A percentile compares a stretch with the other conserved stretches of the same genome.
Evolutionary conservation across 2,113 vertebrate genomes (phyloP).

Genomic region (Boleophthalmus pectinirostris): DNA sequence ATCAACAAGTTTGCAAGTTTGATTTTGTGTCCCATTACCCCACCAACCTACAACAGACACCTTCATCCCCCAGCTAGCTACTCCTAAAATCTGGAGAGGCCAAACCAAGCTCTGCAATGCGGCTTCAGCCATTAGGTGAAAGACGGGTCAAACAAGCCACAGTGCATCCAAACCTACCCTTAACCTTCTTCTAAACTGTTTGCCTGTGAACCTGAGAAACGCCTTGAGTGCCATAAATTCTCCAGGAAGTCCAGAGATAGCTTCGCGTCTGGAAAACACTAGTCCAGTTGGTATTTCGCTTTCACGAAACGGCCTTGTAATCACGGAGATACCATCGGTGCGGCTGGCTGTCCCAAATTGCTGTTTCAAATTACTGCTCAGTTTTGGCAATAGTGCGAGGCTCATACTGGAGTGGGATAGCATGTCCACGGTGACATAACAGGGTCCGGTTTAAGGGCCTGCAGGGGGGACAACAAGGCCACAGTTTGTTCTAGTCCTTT

Average conservation of each 20-base stretch:
- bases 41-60: no score
- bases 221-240: slow-evolving; percentile 57
- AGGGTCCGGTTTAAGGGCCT: slow-evolving; percentile 37
- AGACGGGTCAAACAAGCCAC: neutral
- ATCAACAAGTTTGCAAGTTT: no score
- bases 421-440: slow-evolving; percentile 52
- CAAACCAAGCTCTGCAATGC: neutral
- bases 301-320: slow-evolving; percentile 41
- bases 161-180: neutral
- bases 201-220: slow-evolving; percentile 52
- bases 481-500: slow-evolving; percentile 63
- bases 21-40: no score
- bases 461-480: slow-evolving; percentile 48
- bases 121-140: neutral
- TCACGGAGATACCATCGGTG: slow-evolving; percentile 25
- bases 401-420: slow-evolving; percentile 33
- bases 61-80: neutral
- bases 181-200: slow-evolving; percentile 33
- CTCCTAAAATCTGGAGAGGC: neutral
- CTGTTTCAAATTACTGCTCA: slow-evolving; percentile 19
- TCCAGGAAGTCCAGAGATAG: slow-evolving; percentile 55
- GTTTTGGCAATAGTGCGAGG: slow-evolving; percentile 16
- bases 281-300: slow-evolving; percentile 25
- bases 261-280: slow-evolving; percentile 20
- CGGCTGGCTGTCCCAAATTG: slow-evolving; percentile 1